Evolutionary conservation across 2,113 vertebrate species (phyloP), one percentile per base, ranked within the genome.

Genomic region (Spea bombifrons): DNA sequence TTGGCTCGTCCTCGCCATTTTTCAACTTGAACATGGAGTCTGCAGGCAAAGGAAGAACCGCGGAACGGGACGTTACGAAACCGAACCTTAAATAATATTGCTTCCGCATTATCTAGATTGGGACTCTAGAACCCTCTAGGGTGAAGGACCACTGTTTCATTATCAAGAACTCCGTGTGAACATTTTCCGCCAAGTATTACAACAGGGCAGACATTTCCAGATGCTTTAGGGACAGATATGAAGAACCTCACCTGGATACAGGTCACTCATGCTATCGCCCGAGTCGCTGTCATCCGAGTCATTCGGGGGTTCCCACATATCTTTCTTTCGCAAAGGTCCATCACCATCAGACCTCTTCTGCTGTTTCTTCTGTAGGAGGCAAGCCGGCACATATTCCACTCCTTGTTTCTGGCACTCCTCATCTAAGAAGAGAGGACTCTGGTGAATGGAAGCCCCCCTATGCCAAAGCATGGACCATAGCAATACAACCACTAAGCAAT

Each of bases 261-360:
- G 88, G 86, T 99, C 97, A 1, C 93, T 94, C 96, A 99, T 92
- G 90, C 96, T 98, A 91, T 97, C 96, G 0, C 94, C 94, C 0
- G 94, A 95, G 64, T 94, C 90, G 0, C 85, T 90, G 70, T 84
- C 86, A 0, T 90, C 92, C 0, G 88, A 92, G 0, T 87, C 88
- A 0, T 90, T 88, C 0, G 81, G 67, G 0, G 94, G 92, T 9
- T 94, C 91, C 93, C 95, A 97, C 66, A 87, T 82, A 7, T 75
- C 85, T 2, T 72, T 87, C 0, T 81, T 73, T 3, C 5, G 3
- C 0, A 72, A 66, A 0, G 82, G 66, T 9, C n/a, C n/a, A 7
- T 68, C 70, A 0, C 83, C 7, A 0, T 89, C 85, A 0, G 0
- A 70, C 46, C 81, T 80, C 3, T 61, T 50, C 0, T 82, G 66